A percentile compares a stretch with the other conserved stretches of the same genome.
These are phyloP conservation scores for Agonopterix arenella DNA, from an alignment of 2,888 invertebrate species.

Conservation along the genomic window DNA sequence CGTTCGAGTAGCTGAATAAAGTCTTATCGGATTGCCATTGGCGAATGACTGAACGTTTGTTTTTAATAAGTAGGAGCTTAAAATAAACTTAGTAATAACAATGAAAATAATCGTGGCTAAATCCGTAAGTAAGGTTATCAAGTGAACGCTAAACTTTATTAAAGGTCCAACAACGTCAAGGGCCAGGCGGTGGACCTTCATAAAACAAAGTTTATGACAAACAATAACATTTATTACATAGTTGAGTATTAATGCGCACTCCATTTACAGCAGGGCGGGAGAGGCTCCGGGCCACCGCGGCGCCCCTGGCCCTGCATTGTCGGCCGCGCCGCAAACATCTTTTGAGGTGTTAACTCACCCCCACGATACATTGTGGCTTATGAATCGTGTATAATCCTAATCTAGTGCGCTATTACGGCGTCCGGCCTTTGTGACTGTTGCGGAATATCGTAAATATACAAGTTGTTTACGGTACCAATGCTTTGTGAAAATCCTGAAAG, in stretches of 20 bases:
- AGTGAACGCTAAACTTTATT: conserved; percentile 55
- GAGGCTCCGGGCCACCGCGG: conserved; percentile 33
- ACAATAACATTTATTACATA: conserved; percentile 74
- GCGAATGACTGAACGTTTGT: conserved; percentile 14
- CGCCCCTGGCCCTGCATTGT: conserved; percentile 45
- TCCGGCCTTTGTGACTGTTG: conserved; percentile 17
- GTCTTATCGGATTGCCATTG: conserved; percentile 26
- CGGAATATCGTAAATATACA: conserved; percentile 23
- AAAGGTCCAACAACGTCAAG: conserved; percentile 49
- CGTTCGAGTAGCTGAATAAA: conserved; percentile 26
- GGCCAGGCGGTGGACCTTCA: conserved; percentile 49
- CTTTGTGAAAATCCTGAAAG: conserved; percentile 15
- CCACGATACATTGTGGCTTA: conserved; percentile 27
- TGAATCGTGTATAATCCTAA: conserved; percentile 41
- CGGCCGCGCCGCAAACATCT: conserved; percentile 41
- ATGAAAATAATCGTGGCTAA: conserved; percentile 36
- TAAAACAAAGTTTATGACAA: conserved; percentile 72
- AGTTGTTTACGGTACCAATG: conserved; percentile 19
- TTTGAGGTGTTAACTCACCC: conserved; percentile 33
- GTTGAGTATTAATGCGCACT: conserved; percentile 66
- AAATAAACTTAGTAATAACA: conserved; percentile 26
- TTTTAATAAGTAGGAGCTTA: conserved; percentile 10
- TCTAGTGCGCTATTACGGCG: conserved; percentile 31
- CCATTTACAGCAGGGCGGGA: conserved; percentile 56
- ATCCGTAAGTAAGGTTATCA: conserved; percentile 39